These are phyloP conservation scores for Atta cephalotes DNA, from an alignment of 1,140 invertebrate genomes.

Conservation along the genomic window DNA sequence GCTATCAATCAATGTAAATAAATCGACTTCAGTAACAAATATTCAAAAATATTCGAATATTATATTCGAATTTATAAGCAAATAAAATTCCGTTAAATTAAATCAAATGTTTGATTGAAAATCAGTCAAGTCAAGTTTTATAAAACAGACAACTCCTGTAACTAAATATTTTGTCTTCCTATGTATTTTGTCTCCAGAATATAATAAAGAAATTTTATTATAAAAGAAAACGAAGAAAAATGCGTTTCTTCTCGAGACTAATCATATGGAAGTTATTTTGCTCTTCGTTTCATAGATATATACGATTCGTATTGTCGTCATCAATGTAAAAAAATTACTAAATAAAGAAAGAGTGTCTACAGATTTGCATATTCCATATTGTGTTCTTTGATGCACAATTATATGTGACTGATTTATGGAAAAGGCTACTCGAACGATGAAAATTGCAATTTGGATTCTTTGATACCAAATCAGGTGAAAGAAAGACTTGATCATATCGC, in stretches of 20 bases:
- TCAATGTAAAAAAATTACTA: conserved; percentile 26
- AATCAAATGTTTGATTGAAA: neutral
- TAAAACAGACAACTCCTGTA: neutral
- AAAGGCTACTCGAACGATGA: neutral
- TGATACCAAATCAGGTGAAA: conserved; percentile 1
- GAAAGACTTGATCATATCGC: neutral
- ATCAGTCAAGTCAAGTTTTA: neutral
- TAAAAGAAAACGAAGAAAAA: conserved; percentile 67
- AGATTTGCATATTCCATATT: neutral
- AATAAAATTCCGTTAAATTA: conserved; percentile 8
- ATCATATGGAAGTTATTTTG: conserved; percentile 68
- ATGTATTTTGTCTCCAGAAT: conserved; percentile 58
- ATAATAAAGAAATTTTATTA: conserved; percentile 65
- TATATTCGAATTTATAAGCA: neutral
- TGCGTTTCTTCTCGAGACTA: conserved; percentile 68
- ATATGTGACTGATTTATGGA: neutral
- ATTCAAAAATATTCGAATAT: conserved; percentile 20
- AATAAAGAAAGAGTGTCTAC: neutral
- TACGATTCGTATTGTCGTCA: conserved; percentile 10
- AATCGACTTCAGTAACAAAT: conserved; percentile 7
- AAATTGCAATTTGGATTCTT: neutral
- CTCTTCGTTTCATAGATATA: conserved; percentile 24
- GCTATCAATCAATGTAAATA: conserved; percentile 2
- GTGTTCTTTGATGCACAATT: conserved; percentile 2
- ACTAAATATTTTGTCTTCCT: conserved; percentile 26